Evolutionary conservation across 2,888 invertebrate genomes (phyloP).

Genomic region (Trissolcus japonicus): DNA sequence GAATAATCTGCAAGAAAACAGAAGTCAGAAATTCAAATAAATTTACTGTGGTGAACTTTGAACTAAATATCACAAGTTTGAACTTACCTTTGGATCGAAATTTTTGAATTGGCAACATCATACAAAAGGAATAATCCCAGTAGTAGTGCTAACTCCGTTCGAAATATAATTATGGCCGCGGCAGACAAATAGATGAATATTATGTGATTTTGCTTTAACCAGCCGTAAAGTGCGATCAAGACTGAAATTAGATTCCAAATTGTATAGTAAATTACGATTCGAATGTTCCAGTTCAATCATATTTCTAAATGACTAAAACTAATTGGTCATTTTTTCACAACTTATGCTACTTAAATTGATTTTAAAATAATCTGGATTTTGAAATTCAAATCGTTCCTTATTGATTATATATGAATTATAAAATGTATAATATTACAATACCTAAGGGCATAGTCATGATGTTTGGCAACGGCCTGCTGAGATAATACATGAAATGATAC

Average conservation of each 20-base stretch:
- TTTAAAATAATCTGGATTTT: not conserved
- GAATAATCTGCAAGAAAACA: conserved; percentile 79
- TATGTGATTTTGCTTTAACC: conserved; percentile 86
- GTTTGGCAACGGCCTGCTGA: conserved; percentile 95
- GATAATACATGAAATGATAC: conserved; percentile 98
- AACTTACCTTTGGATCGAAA: conserved; percentile 81
- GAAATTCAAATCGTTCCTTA: not conserved
- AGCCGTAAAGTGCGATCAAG: conserved; percentile 88
- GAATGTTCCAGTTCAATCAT: not conserved
- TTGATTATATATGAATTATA: not conserved
- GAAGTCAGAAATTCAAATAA: not conserved
- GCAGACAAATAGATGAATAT: conserved; percentile 90
- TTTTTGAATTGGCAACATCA: conserved; percentile 84
- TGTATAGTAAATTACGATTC: not conserved
- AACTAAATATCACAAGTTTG: conserved; percentile 2
- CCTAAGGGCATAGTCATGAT: conserved; percentile 94
- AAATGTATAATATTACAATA: conserved; percentile 74
- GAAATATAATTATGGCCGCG: conserved; percentile 91
- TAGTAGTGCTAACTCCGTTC: conserved; percentile 91
- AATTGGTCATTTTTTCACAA: not conserved
- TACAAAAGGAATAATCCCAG: conserved; percentile 90
- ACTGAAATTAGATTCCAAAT: conserved; percentile 80
- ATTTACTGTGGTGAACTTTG: not conserved
- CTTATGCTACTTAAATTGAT: not conserved
- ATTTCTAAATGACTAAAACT: no score